Evolutionary conservation across 2,113 vertebrate species (phyloP), one percentile per base, ranked within the genome.

Genomic region (Leptosomus discolor): DNA sequence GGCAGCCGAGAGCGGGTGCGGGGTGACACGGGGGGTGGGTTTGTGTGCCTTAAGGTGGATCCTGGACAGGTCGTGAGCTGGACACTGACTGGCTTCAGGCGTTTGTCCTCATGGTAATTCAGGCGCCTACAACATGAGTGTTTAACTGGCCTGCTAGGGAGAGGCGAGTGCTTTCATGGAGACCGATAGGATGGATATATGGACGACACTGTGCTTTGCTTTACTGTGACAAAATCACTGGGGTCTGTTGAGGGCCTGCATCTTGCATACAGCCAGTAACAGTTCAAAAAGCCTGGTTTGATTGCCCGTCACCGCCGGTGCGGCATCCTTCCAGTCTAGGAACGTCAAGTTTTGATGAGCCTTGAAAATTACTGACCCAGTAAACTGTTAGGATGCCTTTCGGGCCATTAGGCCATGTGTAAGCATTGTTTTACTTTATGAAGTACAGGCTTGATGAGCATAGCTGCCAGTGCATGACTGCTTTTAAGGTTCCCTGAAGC

Each of bases 101-200:
- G 0, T 18, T 61, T 60, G 53, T 27, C 67, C 48, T 56, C 27
- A 16, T 4, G 16, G 34, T 48, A 17, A 7, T 51, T 58, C 10
- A 11, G 73, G 8, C 0, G 0, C 16, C 41, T 26, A 6, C 46
- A 19, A 2, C 17, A 0, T 12, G 32, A 5, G 6, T 11, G 61
- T 26, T 39, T 36, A 34, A 10, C 48, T 37, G 85, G 23, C 36
- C 24, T 19, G 3, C 41, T 23, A 18, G n/a, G 50, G 39, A 76
- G 54, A 37, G 43, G 43, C 23, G 15, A 41, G 0, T 34, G 73
- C 37, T 51, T n/a, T 81, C 34, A 1, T 16, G 54, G 23, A 36
- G 45, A 4, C 45, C 8, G 71, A 7, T 53, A 1, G n/a, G n/a
- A n/a, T n/a, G 45, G 45, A 3, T n/a, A 3, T 11, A 8, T 4